These are phyloP conservation scores for Eilema sororculum DNA, from an alignment of 2,888 invertebrate species.

Conservation along the genomic window DNA sequence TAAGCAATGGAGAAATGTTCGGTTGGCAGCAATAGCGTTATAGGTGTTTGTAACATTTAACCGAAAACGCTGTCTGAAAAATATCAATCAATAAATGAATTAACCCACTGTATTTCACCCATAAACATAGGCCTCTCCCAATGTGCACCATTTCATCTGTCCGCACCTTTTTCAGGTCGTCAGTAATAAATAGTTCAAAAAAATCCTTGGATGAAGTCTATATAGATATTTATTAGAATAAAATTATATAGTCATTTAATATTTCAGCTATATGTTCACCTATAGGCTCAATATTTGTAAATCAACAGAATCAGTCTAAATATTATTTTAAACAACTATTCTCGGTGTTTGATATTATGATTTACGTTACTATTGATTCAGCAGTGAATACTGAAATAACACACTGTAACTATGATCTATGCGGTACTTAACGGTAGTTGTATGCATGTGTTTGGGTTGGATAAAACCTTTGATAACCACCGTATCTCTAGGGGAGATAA, in stretches of 20 bases:
- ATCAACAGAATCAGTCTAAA: not conserved
- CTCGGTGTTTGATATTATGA: not conserved
- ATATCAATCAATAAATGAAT: too few relatives aligned
- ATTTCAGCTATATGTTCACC: not conserved
- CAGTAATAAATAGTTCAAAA: too few relatives aligned
- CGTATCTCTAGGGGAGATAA: not conserved
- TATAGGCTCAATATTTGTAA: not conserved
- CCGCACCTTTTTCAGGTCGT: too few relatives aligned
- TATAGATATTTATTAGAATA: too few relatives aligned
- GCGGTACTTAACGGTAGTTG: not conserved
- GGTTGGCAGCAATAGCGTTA: not conserved
- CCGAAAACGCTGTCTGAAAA: not conserved
- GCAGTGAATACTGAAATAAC: not conserved
- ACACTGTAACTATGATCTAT: not conserved
- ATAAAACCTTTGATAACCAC: constrained; percentile 1
- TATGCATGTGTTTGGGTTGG: not conserved
- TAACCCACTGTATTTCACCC: too few relatives aligned
- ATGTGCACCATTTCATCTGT: too few relatives aligned
- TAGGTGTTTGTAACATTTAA: not conserved
- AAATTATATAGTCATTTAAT: too few relatives aligned
- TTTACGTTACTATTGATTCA: not conserved
- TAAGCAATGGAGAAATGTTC: not conserved
- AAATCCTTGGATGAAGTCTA: too few relatives aligned
- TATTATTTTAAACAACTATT: constrained; percentile 7
- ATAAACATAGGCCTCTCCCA: too few relatives aligned